Evolutionary conservation across 2,888 invertebrate species (phyloP), one percentile per base, ranked within the genome.

Genomic region (Prionchulus punctatus): DNA sequence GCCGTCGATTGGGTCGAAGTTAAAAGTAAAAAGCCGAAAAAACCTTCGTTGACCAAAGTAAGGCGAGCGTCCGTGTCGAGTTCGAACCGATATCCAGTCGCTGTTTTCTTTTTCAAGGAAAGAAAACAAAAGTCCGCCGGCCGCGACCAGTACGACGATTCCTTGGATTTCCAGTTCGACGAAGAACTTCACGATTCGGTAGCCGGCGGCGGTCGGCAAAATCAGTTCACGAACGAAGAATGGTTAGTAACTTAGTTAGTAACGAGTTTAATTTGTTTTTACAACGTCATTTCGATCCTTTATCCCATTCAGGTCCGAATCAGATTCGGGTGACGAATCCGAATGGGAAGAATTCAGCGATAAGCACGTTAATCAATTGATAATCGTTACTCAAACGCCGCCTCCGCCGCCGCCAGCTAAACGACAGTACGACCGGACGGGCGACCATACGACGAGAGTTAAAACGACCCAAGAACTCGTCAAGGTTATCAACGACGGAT

Each of bases 401-500:
- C 72, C 73, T 61, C 72, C 72, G 53, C 71, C 71, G 31, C 57
- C 61, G 66, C 36, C 50, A 4, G 60, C 61, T 51, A 67, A 72
- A 57, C 63, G 76, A 30, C 62, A 62, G 31, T 82, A 86, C 64
- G 94, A 94, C 76, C 80, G 88, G 49, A 87, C 87, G 1, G 90
- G 88, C 0, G 91, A 89, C 68, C 85, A 81, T 81, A 82, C 81
- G 59, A 85, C 87, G 0, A 78, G 94, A 61, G 86, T 88, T 43
- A 92, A 92, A 79, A 89, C 94, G 76, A 85, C 86, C 7, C 87
- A 91, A 73, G 91, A 94, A 69, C 76, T 94, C 65, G 90, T 86
- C 65, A 85, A 90, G 76, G 85, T 87, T 47, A 98, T 98, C 65
- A 91, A 92, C 65, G 91, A 96, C 72, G 96, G 96, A n/a, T 79